Evolutionary conservation across 2,888 invertebrate genomes (phyloP), one percentile per base, ranked within the genome.

Genomic region (Orchesella flavescens): DNA sequence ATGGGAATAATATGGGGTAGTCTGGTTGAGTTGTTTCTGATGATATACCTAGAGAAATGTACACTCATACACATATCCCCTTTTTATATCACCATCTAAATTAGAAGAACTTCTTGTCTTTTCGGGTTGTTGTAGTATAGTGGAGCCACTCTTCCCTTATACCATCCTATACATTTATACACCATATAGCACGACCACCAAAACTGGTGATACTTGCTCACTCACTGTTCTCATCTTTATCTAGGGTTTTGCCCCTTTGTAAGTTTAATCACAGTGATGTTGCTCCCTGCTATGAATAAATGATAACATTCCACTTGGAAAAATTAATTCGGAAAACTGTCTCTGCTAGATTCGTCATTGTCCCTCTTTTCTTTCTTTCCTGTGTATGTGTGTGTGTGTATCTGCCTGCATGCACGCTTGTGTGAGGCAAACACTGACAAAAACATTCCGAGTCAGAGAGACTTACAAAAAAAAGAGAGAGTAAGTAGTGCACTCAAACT

Each of bases 311-410:
- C 88, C 87, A 88, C 88, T 88, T 87, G 88, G 87, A 88, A 88
- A 88, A 88, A 88, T 88, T 88, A 88, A 88, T 88, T 88, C 88
- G 86, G 85, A 85, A 88, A 88, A 88, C 87, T 88, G 88, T 88
- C 88, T 86, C 88, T 86, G 85, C 86, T 86, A 86, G 87, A 88
- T 87, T 87, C 88, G 87, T 88, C 88, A 88, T 86, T 87, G 86
- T 86, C 86, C 86, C 84, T 81, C 81, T 79, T 77, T 78, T 57
- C 19, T 65, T 83, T 34, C 72, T 71, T 82, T 72, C 61, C 74
- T 80, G 46, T 55, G 74, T 59, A 71, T 53, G 43, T 49, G 68
- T 65, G 49, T 86, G 65, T 69, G 71, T 34, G 53, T 34, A 19
- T 24, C n/a, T 49, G n/a, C 21, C n/a, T 53, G 19, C 13, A 1